A percentile compares a stretch with the other conserved stretches of the same genome.
These are phyloP conservation scores for Lacerta agilis DNA, from an alignment of 2,797 vertebrate genomes.

Conservation along the genomic window DNA sequence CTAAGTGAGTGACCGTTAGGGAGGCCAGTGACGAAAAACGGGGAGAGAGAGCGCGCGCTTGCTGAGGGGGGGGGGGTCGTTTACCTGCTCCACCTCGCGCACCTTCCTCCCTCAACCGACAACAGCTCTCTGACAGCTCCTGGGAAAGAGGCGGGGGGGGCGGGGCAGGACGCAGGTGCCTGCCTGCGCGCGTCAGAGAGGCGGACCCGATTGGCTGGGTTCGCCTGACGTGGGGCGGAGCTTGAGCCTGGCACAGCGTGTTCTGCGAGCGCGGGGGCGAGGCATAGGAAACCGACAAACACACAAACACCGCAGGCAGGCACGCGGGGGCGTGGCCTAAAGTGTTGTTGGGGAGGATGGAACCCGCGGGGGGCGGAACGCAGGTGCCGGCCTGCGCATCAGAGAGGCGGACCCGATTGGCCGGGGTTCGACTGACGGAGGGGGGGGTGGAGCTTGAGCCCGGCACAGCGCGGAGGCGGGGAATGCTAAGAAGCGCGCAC, in stretches of 20 bases:
- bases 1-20: no score
- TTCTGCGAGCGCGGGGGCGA: not conserved
- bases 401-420: no score
- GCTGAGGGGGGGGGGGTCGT: not conserved
- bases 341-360: not conserved
- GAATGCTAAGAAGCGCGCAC: not conserved
- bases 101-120: not conserved
- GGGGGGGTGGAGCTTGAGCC: not conserved
- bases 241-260: not conserved
- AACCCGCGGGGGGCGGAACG: no score
- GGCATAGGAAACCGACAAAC: no score
- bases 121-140: not conserved
- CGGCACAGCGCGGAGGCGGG: not conserved
- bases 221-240: not conserved
- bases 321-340: not conserved
- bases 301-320: no score
- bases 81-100: constrained; percentile 24
- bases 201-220: not conserved
- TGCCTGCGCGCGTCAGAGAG: not conserved
- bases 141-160: not conserved
- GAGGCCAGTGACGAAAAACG: no score
- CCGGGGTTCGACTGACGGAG: no score
- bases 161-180: constrained; percentile 10
- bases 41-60: no score
- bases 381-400: no score